phyloP scores from a whole-genome alignment of 2,797 vertebrate species.

The Psittacula echo region DNA sequence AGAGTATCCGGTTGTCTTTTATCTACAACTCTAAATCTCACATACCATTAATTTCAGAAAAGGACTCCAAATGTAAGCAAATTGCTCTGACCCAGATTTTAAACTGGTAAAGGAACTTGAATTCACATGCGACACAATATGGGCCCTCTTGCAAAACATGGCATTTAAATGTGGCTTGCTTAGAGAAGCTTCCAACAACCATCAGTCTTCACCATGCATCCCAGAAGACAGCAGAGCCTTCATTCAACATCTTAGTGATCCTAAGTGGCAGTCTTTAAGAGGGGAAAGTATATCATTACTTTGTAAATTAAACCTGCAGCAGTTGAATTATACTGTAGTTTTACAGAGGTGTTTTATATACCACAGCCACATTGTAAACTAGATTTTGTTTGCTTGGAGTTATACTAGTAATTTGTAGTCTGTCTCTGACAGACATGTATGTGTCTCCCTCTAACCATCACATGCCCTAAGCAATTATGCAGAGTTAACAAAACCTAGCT shows the following conservation, averaged over 20 bases:
- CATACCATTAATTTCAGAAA: slow-evolving; percentile 42
- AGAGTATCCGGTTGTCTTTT: slow-evolving; percentile 44
- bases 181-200: slow-evolving; percentile 29
- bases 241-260: slow-evolving; percentile 1
- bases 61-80: slow-evolving; percentile 64
- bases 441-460: slow-evolving; percentile 52
- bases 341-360: slow-evolving; percentile 59
- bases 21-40: slow-evolving; percentile 40
- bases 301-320: slow-evolving; percentile 47
- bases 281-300: slow-evolving; percentile 16
- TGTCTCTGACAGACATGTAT: slow-evolving; percentile 36
- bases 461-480: slow-evolving; percentile 61
- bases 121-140: slow-evolving; percentile 43
- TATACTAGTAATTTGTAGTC: slow-evolving; percentile 41
- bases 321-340: slow-evolving; percentile 38
- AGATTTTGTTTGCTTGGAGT: slow-evolving; percentile 48
- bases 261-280: slow-evolving; percentile 42
- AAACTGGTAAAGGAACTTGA: slow-evolving; percentile 37
- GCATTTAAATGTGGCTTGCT: slow-evolving; percentile 37
- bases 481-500: slow-evolving; percentile 62
- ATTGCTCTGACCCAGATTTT: slow-evolving; percentile 63
- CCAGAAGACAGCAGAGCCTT: slow-evolving; percentile 7
- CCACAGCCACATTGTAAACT: slow-evolving; percentile 46
- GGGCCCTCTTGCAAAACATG: slow-evolving; percentile 17
- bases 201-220: neutral